phyloP scores from a whole-genome alignment of 2,113 vertebrate genomes.

The Todiramphus saurophagus region DNA sequence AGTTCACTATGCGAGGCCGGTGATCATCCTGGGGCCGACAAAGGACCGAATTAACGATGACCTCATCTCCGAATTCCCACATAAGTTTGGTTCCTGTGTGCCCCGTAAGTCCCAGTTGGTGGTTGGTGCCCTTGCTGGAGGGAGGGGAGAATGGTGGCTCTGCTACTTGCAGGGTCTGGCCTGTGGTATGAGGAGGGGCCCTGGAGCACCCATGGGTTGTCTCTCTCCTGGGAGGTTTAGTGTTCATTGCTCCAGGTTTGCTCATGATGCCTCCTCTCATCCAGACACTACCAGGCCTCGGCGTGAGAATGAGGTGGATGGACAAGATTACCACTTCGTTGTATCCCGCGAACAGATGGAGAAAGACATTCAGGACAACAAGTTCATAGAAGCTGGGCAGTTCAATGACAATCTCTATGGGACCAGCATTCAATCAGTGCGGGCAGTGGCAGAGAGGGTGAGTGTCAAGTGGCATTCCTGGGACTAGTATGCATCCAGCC shows the following conservation, averaged over 20 bases:
- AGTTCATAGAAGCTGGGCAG: conserved; percentile 98
- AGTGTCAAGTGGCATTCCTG: background rate
- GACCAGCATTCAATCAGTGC: conserved; percentile 96
- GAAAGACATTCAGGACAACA: conserved; percentile 98
- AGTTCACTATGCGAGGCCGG: conserved; percentile 97
- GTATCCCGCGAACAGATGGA: conserved; percentile 96
- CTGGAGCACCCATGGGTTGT: rapidly evolving
- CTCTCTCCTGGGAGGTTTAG: background rate
- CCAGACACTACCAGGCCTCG: conserved; percentile 94
- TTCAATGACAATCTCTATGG: conserved; percentile 98
- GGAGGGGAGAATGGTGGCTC: background rate
- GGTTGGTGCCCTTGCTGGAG: background rate
- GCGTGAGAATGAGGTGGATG: conserved; percentile 93
- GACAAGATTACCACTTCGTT: conserved; percentile 98
- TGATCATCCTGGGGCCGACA: conserved; percentile 96
- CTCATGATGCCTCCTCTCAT: background rate
- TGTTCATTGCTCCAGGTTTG: rapidly evolving
- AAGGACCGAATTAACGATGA: conserved; percentile 98
- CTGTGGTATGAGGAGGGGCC: rapidly evolving
- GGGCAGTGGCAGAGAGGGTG: conserved; percentile 95
- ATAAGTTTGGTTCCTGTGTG: conserved; percentile 99
- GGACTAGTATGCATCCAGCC: rapidly evolving
- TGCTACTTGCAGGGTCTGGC: background rate
- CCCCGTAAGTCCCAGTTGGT: conserved; percentile 84
- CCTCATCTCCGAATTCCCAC: conserved; percentile 97